Evolutionary conservation across 2,888 invertebrate genomes (phyloP).

Genomic region (Morpho helenor): DNA sequence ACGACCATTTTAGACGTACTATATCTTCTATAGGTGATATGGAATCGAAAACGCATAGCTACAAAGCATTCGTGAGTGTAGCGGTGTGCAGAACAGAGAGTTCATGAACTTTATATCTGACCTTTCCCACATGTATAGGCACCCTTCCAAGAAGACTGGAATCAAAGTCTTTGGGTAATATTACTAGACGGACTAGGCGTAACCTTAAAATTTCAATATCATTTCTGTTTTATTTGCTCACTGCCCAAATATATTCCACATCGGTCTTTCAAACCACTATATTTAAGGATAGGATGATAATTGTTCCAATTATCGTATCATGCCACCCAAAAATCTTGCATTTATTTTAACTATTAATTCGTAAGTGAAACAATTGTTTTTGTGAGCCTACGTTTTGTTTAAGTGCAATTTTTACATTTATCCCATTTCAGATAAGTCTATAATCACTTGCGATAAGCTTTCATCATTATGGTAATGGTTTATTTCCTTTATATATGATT

Average conservation of each 20-base stretch:
- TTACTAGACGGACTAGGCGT: too few relatives aligned
- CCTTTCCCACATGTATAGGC: neutral
- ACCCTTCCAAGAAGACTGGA: neutral
- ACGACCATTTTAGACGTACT: too few relatives aligned
- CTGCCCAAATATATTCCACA: neutral
- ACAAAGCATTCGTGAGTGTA: too few relatives aligned
- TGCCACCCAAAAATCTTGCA: constrained; percentile 74
- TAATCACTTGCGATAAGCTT: constrained; percentile 20
- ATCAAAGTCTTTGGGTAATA: too few relatives aligned
- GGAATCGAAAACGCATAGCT: too few relatives aligned
- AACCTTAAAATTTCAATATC: too few relatives aligned
- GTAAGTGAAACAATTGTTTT: constrained; percentile 49
- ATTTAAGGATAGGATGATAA: constrained; percentile 14
- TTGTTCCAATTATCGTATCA: constrained; percentile 32
- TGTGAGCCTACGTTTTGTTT: constrained; percentile 48
- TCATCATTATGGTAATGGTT: constrained; percentile 50
- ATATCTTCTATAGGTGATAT: too few relatives aligned
- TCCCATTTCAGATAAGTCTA: constrained; percentile 37
- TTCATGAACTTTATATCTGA: too few relatives aligned
- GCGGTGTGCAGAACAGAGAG: too few relatives aligned
- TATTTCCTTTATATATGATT: constrained; percentile 37
- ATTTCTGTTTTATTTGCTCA: too few relatives aligned
- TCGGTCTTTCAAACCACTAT: constrained; percentile 23
- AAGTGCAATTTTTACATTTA: constrained; percentile 63
- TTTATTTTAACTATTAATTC: constrained; percentile 58